Evolutionary conservation across 2,888 invertebrate species (phyloP).

Genomic region (Hermaeophaga mercurialis): DNA sequence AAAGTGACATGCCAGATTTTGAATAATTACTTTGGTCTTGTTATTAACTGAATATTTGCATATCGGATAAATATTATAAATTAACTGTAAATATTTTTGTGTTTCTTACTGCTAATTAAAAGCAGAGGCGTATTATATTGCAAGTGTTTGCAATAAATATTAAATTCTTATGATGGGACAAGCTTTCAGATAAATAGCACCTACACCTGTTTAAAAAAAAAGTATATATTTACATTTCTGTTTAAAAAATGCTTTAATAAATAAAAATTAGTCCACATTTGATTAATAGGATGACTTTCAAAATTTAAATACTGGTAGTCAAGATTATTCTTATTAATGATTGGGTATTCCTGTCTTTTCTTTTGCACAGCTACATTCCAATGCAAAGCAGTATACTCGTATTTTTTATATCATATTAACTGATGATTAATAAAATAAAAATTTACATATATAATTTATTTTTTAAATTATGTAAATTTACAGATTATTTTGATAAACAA

Average conservation of each 20-base stretch:
- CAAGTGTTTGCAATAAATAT: slow-evolving; percentile 5
- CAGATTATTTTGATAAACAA: too few species aligned
- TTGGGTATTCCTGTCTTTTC: slow-evolving; percentile 1
- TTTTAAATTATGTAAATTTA: not conserved
- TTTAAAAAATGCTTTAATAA: slow-evolving; percentile 10
- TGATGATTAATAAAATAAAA: slow-evolving; percentile 1
- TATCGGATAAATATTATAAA: slow-evolving; percentile 10
- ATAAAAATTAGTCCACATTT: slow-evolving; percentile 9
- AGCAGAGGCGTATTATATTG: not conserved
- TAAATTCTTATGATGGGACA: slow-evolving; percentile 8
- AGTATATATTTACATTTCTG: not conserved
- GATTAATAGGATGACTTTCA: slow-evolving; percentile 5
- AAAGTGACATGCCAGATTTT: too few species aligned
- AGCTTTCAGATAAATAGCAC: slow-evolving; percentile 1
- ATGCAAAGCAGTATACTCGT: slow-evolving; percentile 4
- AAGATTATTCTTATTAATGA: slow-evolving; percentile 1
- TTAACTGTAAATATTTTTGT: slow-evolving; percentile 4
- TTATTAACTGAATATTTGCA: slow-evolving; percentile 12
- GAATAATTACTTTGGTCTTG: too few species aligned
- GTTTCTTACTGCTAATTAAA: slow-evolving; percentile 4
- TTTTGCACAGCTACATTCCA: slow-evolving; percentile 5
- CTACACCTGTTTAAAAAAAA: not conserved
- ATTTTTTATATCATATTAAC: not conserved
- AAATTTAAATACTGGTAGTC: slow-evolving; percentile 11
- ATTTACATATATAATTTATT: not conserved